Base-by-base conservation (phyloP, 2,888 invertebrate species). In the Caenorhabditis zanzibari region DNA sequence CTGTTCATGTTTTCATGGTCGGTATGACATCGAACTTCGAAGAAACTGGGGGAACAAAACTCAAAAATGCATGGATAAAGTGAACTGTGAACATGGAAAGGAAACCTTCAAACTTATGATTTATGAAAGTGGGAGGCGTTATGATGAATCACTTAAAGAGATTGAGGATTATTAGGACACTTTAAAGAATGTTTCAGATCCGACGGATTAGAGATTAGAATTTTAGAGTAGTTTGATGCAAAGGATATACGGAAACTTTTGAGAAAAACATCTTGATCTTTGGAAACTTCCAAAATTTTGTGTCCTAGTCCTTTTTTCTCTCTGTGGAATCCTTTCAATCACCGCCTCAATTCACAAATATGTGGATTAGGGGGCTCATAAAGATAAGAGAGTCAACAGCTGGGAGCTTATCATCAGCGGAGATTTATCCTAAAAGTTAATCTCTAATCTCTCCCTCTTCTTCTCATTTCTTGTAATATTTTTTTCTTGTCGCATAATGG, bases 301-400 rank as follows among this genome's bases (percentile, higher is more conserved):
- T 26, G 26, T 47, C 28, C 66, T 63, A 14, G 24, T 49, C 3
- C 47, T 10, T 52, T 19, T 35, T 68, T 52, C 19, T 68, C 24
- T 7, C 38, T 38, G 22, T 66, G 12, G 74, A 75, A 75, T 66
- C 74, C 74, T 75, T 75, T 75, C 74, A 75, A 75, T 75, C 74
- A 75, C 19, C 44, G 44, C 16, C 41, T 47, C 64, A 66, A 64
- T 75, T 75, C 74, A 75, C 32, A 66, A 49, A 72, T 56, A 64
- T 44, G 38, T 16, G 54, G 68, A 68, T 68, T 68, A 68, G 68
- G 9, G n/a, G 47, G 49, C 49, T 66, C 22, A 28, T 47, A 6
- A 26, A 24, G 63, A 63, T 63, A 22, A 63, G 41, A 59, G 41
- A 54, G 61, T 19, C 47, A n/a, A 41, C 44, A 49, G n/a, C 47